phyloP scores from a whole-genome alignment of 2,797 vertebrate genomes.

The Poecilia gillii region DNA sequence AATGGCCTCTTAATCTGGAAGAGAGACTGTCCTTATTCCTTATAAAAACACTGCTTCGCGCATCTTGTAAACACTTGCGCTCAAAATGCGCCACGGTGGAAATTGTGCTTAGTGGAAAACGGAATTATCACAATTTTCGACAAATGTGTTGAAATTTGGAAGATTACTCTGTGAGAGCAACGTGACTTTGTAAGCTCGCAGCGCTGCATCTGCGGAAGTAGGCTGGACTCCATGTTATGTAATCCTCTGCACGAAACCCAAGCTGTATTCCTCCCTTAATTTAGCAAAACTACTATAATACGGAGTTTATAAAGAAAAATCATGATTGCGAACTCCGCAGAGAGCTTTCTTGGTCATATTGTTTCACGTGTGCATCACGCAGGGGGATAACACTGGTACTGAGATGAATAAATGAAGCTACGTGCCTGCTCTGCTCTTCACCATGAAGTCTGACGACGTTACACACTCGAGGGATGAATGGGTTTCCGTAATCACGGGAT shows the following conservation, averaged over 20 bases:
- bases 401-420: slow-evolving; percentile 41
- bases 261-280: neutral
- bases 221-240: slow-evolving; percentile 66
- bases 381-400: neutral
- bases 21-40: slow-evolving; percentile 16
- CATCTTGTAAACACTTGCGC: slow-evolving; percentile 9
- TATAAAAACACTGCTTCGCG: neutral
- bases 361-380: neutral
- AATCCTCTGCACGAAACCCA: slow-evolving; percentile 26
- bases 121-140: neutral
- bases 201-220: slow-evolving; percentile 75
- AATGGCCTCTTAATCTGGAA: slow-evolving; percentile 24
- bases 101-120: neutral
- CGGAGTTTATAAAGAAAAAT: neutral
- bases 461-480: slow-evolving; percentile 26
- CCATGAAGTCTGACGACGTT: slow-evolving; percentile 52
- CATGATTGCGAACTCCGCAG: neutral
- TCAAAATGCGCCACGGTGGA: neutral
- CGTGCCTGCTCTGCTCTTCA: slow-evolving; percentile 46
- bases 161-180: neutral
- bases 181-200: slow-evolving; percentile 56
- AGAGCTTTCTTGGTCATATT: neutral
- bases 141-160: neutral
- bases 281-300: neutral
- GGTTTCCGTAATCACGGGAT: neutral